Evolutionary conservation across 2,888 invertebrate genomes (phyloP).

Genomic region (Ichneumoninae sp.): DNA sequence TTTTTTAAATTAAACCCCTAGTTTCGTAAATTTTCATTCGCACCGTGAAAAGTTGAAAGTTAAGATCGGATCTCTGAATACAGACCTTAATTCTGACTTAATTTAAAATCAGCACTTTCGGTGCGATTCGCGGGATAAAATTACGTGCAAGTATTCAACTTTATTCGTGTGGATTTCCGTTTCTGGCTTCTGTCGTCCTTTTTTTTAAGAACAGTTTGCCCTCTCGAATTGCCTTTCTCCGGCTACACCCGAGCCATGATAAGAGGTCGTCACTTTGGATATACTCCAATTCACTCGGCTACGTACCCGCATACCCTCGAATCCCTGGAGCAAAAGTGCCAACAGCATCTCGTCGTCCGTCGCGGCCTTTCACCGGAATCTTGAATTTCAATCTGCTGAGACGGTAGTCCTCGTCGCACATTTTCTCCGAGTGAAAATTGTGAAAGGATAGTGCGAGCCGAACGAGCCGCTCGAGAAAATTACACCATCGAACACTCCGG

Average conservation of each 20-base stretch:
- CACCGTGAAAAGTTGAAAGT: neutral
- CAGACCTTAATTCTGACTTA: neutral
- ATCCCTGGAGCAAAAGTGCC: constrained; percentile 56
- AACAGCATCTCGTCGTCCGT: constrained; percentile 54
- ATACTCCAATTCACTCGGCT: constrained; percentile 53
- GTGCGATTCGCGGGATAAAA: neutral
- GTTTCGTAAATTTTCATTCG: neutral
- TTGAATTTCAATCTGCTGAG: constrained; percentile 53
- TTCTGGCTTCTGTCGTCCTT: constrained; percentile 5
- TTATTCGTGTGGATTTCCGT: constrained; percentile 20
- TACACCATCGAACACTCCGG: constrained; percentile 20
- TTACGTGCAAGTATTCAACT: constrained; percentile 22
- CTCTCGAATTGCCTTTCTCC: constrained; percentile 50
- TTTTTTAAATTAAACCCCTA: neutral
- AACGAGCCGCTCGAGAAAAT: constrained; percentile 57
- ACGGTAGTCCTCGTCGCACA: constrained; percentile 28
- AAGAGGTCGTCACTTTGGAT: constrained; percentile 58
- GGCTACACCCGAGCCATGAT: constrained; percentile 40
- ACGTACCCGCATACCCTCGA: constrained; percentile 35
- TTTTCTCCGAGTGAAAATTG: constrained; percentile 61
- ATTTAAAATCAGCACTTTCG: neutral
- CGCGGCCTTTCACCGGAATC: constrained; percentile 60
- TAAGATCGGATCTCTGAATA: neutral
- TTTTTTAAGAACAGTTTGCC: constrained; percentile 1
- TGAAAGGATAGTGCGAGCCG: constrained; percentile 53